Evolutionary conservation across 2,888 invertebrate species (phyloP).

Genomic region (Aquatica leii): DNA sequence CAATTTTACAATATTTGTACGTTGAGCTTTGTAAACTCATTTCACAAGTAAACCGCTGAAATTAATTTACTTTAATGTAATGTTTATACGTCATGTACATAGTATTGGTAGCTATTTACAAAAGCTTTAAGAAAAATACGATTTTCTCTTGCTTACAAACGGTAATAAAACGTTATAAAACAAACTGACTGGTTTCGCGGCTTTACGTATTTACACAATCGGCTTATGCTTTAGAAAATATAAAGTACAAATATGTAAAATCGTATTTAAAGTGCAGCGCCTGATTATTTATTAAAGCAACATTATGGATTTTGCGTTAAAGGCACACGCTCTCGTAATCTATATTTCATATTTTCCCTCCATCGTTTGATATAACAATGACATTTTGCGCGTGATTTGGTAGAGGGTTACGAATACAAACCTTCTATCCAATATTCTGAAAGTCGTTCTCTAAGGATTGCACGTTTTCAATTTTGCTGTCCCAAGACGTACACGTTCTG

Average conservation of each 20-base stretch:
- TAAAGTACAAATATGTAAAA: conserved; percentile 7
- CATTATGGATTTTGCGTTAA: conserved; percentile 27
- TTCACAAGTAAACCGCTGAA: neutral
- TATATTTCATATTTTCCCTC: conserved; percentile 28
- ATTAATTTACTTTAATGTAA: conserved; percentile 4
- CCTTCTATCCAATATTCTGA: conserved; percentile 34
- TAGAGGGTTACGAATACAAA: conserved; percentile 24
- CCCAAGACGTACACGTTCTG: conserved; percentile 31
- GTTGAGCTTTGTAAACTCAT: no score
- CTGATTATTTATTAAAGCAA: conserved; percentile 25
- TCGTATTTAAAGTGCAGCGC: conserved; percentile 20
- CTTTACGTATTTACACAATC: no score
- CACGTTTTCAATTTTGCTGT: conserved; percentile 37
- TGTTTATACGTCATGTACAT: conserved; percentile 4
- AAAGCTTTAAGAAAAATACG: no score
- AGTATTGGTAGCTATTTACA: no score
- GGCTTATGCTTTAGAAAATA: conserved; percentile 3
- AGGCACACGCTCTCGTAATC: conserved; percentile 19
- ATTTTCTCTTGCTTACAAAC: neutral
- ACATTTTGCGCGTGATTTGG: conserved; percentile 34
- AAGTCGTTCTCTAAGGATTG: conserved; percentile 33
- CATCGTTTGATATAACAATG: conserved; percentile 29
- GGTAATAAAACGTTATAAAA: neutral
- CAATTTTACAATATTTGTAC: no score
- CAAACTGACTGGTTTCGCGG: no score